Conservation (phyloP, 2,888 invertebrate genomes). For the Drosophila prostipennis region DNA sequence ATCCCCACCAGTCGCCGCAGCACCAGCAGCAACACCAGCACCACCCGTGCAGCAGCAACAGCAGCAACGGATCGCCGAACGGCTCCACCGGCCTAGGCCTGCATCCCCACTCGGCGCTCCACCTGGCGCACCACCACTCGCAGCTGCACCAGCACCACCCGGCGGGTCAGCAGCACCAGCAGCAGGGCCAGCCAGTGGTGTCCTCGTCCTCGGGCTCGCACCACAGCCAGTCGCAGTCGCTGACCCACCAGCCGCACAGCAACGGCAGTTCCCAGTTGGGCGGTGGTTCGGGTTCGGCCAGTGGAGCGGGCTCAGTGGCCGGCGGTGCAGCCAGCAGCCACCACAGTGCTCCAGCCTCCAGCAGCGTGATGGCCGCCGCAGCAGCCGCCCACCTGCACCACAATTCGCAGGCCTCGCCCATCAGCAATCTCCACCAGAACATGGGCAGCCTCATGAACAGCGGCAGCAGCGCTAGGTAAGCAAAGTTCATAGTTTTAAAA, state of each 20-base stretch:
- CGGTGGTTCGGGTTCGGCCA: constrained; percentile 24
- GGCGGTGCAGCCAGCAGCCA: constrained; percentile 47
- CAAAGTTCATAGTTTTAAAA: no score
- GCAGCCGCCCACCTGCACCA: constrained; percentile 82
- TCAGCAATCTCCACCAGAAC: constrained; percentile 84
- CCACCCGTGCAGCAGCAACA: constrained; percentile 73
- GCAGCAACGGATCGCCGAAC: constrained; percentile 70
- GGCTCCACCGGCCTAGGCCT: constrained; percentile 58
- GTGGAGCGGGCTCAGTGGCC: constrained; percentile 17
- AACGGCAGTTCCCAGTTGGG: constrained; percentile 65
- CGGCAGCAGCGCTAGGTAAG: constrained; percentile 84
- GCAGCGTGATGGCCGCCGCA: constrained; percentile 81
- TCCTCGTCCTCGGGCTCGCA: constrained; percentile 47
- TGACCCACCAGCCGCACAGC: constrained; percentile 63
- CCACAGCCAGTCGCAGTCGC: constrained; percentile 56
- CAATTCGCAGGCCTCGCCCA: constrained; percentile 83
- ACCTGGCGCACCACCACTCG: constrained; percentile 63
- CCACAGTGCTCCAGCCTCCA: constrained; percentile 67
- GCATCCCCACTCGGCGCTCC: constrained; percentile 65
- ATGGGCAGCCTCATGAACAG: constrained; percentile 84
- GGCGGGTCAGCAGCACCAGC: constrained; percentile 46
- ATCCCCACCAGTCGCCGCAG: constrained; percentile 56
- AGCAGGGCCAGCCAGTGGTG: constrained; percentile 54
- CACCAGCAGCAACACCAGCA: constrained; percentile 62
- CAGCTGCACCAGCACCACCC: constrained; percentile 66